Conservation (phyloP, 2,113 vertebrate species). For the Alces alces region DNA sequence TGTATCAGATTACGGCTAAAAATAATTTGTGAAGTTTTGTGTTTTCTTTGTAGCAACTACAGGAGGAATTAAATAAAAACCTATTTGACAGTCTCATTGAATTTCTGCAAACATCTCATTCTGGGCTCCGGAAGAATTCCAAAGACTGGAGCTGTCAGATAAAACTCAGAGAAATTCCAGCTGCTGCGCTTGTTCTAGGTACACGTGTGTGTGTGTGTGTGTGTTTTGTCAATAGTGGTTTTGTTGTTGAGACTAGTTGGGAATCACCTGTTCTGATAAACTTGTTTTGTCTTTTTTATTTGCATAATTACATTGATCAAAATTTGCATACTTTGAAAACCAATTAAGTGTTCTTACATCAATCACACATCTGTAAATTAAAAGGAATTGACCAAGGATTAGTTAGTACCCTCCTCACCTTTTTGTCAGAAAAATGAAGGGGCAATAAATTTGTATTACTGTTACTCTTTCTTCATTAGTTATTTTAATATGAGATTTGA, state of each 20-base stretch:
- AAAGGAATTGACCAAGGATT: conserved; percentile 18
- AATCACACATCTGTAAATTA: conserved; percentile 7
- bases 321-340: conserved; percentile 9
- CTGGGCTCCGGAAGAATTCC: conserved; percentile 77
- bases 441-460: background rate
- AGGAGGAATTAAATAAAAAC: conserved; percentile 92
- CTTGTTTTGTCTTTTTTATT: background rate
- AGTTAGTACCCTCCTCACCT: background rate
- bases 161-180: conserved; percentile 93
- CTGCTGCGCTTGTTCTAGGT: conserved; percentile 93
- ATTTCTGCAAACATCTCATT: conserved; percentile 87
- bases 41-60: conserved; percentile 82
- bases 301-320: conserved; percentile 4
- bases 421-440: conserved; percentile 3
- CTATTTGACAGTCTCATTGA: conserved; percentile 87
- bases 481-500: conserved; percentile 10
- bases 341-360: background rate
- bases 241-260: background rate
- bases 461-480: background rate
- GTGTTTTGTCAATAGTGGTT: background rate
- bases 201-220: conserved; percentile 26
- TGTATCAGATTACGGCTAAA: background rate
- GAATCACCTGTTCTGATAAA: background rate
- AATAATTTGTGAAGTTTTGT: conserved; percentile 48
- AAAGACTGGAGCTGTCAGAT: conserved; percentile 85